Base-by-base conservation (phyloP, 2,113 vertebrate species). In the Ginglymostoma cirratum region DNA sequence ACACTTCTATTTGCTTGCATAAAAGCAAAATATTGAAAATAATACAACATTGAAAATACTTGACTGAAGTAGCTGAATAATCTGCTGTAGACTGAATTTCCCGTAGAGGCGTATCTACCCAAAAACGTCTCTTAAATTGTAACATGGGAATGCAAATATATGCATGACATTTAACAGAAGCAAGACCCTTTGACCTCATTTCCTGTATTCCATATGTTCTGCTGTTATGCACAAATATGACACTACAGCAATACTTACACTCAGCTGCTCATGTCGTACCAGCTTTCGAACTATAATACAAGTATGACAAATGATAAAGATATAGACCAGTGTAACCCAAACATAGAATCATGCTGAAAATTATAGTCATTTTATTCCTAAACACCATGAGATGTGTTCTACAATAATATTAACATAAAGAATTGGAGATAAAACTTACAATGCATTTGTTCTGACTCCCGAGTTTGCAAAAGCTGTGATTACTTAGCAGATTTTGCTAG, bases 101-200 rank as follows among this genome's bases (percentile, higher is more conserved):
- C 61, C 19, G 2, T 65, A 3, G 89, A 66, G 61, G 21, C 38
- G 66, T 38, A 93, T 65, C 87, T 92, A n/a, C 55, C 38, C 30
- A 4, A 61, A 55, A 61, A 55, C 52, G 65, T 15, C 34, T n/a
- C 89, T 93, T 93, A 38, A 65, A 67, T 34, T 93, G 55, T 66
- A 61, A 93, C 65, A 65, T 34, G n/a, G 21, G 17, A 65, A 66
- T 67, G 55, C 89, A 66, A 65, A 93, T 93, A n/a, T 66, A n/a
- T 92, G 87, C 30, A 65, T 92, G 87, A 92, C 87, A 92, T 92
- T 92, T 92, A 92, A 65, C 87, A 92, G 87, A 92, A 92, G 55
- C n/a, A 19, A 65, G 61, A 93, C 34, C 61, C n/a, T 93, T 93
- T n/a, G 34, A 66, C 65, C 21, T 93, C 61, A 93, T 93, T 93